Conservation (phyloP, 2,797 vertebrate species). For the Catamblyrhynchus diadema region DNA sequence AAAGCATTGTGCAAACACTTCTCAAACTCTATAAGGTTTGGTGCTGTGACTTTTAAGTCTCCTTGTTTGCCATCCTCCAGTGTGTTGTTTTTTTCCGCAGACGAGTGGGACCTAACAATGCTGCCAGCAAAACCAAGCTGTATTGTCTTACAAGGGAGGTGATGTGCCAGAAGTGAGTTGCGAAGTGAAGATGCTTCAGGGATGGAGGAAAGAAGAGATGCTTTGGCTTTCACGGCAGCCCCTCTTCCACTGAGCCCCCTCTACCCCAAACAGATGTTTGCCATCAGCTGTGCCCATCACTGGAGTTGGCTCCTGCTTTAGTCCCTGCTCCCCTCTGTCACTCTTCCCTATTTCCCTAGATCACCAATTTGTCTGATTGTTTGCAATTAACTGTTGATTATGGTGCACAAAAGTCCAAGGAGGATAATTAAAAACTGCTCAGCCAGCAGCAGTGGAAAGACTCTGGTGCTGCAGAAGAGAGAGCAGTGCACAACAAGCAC, state of each 20-base stretch:
- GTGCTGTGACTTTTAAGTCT: background rate
- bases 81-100: background rate
- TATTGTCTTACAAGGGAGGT: background rate
- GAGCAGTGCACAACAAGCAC: background rate
- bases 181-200: background rate
- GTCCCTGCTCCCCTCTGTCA: background rate
- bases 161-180: background rate
- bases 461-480: background rate
- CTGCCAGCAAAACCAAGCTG: background rate
- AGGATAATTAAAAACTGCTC: background rate
- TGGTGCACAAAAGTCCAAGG: background rate
- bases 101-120: background rate
- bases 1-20: background rate
- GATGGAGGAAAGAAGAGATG: background rate
- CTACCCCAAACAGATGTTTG: background rate
- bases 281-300: background rate
- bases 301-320: background rate
- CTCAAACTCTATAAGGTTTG: background rate
- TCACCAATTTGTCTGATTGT: background rate
- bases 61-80: background rate
- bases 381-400: slow-evolving; percentile 35
- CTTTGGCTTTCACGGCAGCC: background rate
- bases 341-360: background rate
- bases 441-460: background rate
- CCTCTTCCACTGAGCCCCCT: background rate